These are phyloP conservation scores for Ericerus pela DNA, from an alignment of 1,140 invertebrate species.

Conservation along the genomic window DNA sequence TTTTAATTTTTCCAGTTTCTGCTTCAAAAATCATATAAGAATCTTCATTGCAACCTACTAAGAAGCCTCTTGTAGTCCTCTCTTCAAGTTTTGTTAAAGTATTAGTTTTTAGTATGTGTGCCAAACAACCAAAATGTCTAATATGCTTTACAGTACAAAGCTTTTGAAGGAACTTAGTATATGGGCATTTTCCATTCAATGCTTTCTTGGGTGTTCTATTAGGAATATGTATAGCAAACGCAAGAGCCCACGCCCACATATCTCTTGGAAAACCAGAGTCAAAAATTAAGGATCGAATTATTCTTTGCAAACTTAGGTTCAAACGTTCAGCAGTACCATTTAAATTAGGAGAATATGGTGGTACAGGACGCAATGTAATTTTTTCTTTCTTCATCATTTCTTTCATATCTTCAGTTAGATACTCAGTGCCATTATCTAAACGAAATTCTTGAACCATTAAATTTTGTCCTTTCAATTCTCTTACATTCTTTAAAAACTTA, in stretches of 20 bases:
- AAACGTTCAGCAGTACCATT: not conserved
- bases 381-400: not conserved
- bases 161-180: not conserved
- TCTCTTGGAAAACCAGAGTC: conserved; percentile 10
- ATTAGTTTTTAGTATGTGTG: not conserved
- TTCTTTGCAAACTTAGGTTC: not conserved
- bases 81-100: not conserved
- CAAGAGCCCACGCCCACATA: conserved; percentile 15
- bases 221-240: conserved; percentile 3
- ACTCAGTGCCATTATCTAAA: conserved; percentile 2
- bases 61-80: not conserved
- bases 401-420: not conserved
- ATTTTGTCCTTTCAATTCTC: not conserved
- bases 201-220: conserved; percentile 4
- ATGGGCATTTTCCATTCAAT: not conserved
- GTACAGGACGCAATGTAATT: not conserved
- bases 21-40: not conserved
- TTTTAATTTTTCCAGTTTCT: no score
- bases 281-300: not conserved
- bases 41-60: not conserved
- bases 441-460: not conserved
- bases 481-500: not conserved
- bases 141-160: not conserved
- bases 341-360: not conserved
- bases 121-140: not conserved